Conservation (phyloP, 2,888 invertebrate species). For the Sphaerophoria taeniata region DNA sequence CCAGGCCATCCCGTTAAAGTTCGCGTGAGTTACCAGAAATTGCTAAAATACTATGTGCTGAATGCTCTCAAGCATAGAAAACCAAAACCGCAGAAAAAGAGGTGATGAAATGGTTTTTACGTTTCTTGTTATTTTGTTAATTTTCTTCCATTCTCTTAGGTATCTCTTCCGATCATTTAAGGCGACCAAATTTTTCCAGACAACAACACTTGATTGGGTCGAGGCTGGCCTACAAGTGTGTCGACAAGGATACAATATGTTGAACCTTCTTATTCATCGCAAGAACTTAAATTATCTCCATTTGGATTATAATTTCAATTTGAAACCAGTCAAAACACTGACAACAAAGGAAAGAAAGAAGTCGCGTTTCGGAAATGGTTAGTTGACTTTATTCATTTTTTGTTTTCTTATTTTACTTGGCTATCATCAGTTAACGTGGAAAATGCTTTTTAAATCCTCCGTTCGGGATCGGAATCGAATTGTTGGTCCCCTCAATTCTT, state of each 20-base stretch:
- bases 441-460: too few species aligned
- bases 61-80: constrained; percentile 98
- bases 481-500: too few species aligned
- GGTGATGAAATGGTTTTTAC: constrained; percentile 83
- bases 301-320: constrained; percentile 99
- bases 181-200: constrained; percentile 99
- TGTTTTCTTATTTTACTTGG: too few species aligned
- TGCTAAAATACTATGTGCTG: constrained; percentile 98
- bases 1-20: constrained; percentile 99
- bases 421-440: too few species aligned
- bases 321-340: constrained; percentile 99
- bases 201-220: constrained; percentile 99
- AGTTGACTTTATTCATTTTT: constrained; percentile 76
- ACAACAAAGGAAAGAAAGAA: constrained; percentile 99
- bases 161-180: constrained; percentile 99
- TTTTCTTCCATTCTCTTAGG: constrained; percentile 80
- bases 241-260: constrained; percentile 99
- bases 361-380: constrained; percentile 97
- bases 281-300: constrained; percentile 99
- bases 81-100: constrained; percentile 99
- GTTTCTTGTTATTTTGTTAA: too few species aligned
- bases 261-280: constrained; percentile 98
- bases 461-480: too few species aligned
- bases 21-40: constrained; percentile 98
- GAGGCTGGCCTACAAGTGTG: constrained; percentile 99